These are phyloP conservation scores for Garrulus glandarius DNA, from an alignment of 2,797 vertebrate species.

Conservation along the genomic window DNA sequence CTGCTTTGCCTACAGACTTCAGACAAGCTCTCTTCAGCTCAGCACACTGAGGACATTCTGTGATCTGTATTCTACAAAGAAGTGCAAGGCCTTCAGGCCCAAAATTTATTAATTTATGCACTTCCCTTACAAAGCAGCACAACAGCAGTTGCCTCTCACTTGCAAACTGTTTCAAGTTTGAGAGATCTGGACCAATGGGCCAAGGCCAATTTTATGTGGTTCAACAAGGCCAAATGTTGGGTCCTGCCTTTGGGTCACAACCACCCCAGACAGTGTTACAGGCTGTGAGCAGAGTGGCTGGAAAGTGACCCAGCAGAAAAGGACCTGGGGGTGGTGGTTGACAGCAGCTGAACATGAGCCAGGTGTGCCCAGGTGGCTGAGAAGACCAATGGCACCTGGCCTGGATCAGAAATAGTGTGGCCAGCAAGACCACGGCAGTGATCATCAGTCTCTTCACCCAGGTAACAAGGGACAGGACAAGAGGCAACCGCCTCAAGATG, in stretches of 20 bases:
- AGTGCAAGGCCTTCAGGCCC: background rate
- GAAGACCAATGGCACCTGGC: background rate
- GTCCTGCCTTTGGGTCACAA: background rate
- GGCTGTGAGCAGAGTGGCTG: background rate
- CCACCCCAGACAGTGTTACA: accelerated
- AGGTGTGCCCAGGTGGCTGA: background rate
- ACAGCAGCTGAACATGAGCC: background rate
- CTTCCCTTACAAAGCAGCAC: background rate
- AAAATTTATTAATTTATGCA: background rate
- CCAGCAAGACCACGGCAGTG: background rate
- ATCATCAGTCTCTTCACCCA: background rate
- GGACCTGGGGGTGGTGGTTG: background rate
- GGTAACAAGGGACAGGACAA: background rate
- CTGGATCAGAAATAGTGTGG: accelerated
- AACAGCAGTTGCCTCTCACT: background rate
- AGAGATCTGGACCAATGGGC: background rate
- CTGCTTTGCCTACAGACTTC: background rate
- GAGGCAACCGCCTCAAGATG: background rate
- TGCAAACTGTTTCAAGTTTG: background rate
- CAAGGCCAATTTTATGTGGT: background rate
- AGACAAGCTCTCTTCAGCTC: background rate
- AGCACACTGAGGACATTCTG: background rate
- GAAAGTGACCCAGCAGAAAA: background rate
- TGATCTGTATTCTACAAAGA: background rate
- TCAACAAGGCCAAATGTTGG: background rate